Percentiles rank a stretch among this genome's conserved stretches.
Evolutionary conservation across 1,140 invertebrate species (phyloP).

Genomic region (Vollenhovia emeryi): DNA sequence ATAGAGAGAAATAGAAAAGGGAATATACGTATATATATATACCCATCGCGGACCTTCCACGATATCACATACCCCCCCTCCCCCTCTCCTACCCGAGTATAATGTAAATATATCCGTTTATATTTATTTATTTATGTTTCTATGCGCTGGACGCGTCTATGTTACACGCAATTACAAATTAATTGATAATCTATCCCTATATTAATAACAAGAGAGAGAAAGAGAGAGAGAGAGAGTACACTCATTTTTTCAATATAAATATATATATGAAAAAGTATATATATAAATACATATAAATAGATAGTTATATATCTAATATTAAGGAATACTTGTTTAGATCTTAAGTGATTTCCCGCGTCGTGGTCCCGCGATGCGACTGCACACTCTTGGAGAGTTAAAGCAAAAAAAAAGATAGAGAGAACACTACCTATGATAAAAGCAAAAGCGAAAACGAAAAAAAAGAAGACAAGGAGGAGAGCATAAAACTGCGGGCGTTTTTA

Average conservation of each 20-base stretch:
- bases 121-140: constrained; percentile 84
- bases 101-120: constrained; percentile 81
- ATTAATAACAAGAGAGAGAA: constrained; percentile 67
- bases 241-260: constrained; percentile 76
- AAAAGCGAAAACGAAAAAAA: constrained; percentile 54
- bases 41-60: not conserved
- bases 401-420: too few relatives aligned
- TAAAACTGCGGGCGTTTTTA: constrained; percentile 41
- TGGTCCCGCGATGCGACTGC: constrained; percentile 76
- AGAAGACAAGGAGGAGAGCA: constrained; percentile 47
- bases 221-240: constrained; percentile 71
- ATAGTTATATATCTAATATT: constrained; percentile 76
- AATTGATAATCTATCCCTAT: constrained; percentile 73
- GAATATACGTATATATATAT: constrained; percentile 27
- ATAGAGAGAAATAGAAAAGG: constrained; percentile 39
- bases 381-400: constrained; percentile 59
- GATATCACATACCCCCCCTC: constrained; percentile 6
- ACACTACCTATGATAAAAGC: constrained; percentile 39
- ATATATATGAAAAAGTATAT: constrained; percentile 70
- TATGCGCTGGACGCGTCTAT: constrained; percentile 84
- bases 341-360: constrained; percentile 79
- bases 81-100: constrained; percentile 47
- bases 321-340: constrained; percentile 80
- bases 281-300: constrained; percentile 75
- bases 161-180: constrained; percentile 79